Percentiles rank a stretch among this genome's conserved stretches.
phyloP scores from a whole-genome alignment of 2,888 invertebrate genomes.

The Sialis fuliginosa region DNA sequence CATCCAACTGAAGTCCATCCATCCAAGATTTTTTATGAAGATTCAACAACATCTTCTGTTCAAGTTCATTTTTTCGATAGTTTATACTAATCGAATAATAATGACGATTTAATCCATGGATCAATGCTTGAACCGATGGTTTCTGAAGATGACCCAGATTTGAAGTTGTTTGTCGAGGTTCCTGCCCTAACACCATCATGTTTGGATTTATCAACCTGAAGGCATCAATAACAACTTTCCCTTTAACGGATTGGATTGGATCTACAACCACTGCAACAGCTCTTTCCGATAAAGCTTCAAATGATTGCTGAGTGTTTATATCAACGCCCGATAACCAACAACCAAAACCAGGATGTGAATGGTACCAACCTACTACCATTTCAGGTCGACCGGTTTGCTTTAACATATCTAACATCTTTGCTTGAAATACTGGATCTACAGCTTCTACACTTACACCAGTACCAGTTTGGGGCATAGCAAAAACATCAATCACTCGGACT shows the following conservation, averaged over 20 bases:
- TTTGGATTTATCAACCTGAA: conserved; percentile 98
- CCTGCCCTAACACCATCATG: conserved; percentile 97
- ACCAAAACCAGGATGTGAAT: conserved; percentile 99
- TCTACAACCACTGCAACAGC: conserved; percentile 99
- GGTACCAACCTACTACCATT: conserved; percentile 96
- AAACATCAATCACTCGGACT: conserved; percentile 96
- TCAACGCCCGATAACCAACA: conserved; percentile 99
- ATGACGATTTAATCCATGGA: conserved; percentile 96
- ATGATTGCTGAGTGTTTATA: conserved; percentile 98
- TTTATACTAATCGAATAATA: conserved; percentile 99
- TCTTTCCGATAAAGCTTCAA: conserved; percentile 93
- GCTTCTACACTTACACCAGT: conserved; percentile 98
- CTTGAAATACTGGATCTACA: conserved; percentile 98
- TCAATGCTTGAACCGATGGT: conserved; percentile 96
- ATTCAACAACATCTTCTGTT: conserved; percentile 98
- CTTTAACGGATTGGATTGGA: conserved; percentile 98
- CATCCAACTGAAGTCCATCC: conserved; percentile 81
- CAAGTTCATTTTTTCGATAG: conserved; percentile 95
- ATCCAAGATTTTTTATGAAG: conserved; percentile 98
- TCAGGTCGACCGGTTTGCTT: conserved; percentile 97
- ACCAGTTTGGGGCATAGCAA: conserved; percentile 98
- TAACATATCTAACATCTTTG: conserved; percentile 97
- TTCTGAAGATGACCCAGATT: conserved; percentile 97
- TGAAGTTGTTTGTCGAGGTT: conserved; percentile 96
- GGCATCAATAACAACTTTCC: conserved; percentile 99